Conservation (phyloP, 2,113 vertebrate species). For the Pelecanoides urinatrix region DNA sequence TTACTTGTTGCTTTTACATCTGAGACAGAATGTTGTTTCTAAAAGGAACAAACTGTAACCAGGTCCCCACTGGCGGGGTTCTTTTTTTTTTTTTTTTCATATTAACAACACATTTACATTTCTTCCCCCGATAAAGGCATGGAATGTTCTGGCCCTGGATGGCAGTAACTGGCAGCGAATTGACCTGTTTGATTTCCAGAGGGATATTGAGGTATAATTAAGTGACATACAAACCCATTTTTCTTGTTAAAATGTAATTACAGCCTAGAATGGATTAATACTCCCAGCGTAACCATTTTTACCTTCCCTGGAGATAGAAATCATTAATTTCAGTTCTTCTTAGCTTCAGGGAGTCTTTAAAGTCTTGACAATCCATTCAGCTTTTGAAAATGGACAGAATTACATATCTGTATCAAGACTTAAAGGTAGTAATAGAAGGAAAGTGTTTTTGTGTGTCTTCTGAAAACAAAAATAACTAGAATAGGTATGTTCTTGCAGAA, state of each 20-base stretch:
- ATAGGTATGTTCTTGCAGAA: background rate
- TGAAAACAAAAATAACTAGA: background rate
- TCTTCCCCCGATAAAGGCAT: slow-evolving; percentile 79
- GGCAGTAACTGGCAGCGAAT: slow-evolving; percentile 99
- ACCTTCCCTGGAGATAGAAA: slow-evolving; percentile 43
- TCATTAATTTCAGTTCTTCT: slow-evolving; percentile 38
- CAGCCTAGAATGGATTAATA: slow-evolving; percentile 22
- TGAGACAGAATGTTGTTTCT: background rate
- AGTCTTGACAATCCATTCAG: slow-evolving; percentile 24
- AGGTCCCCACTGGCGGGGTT: background rate
- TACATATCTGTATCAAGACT: background rate
- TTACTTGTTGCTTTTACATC: background rate
- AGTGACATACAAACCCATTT: slow-evolving; percentile 54
- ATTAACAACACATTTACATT: background rate
- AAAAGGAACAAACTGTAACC: background rate
- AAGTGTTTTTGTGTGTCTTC: background rate
- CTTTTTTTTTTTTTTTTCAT: background rate
- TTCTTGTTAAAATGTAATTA: slow-evolving; percentile 67
- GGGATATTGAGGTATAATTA: slow-evolving; percentile 93
- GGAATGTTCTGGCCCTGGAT: slow-evolving; percentile 97
- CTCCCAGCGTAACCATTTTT: slow-evolving; percentile 8
- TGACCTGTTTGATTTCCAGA: slow-evolving; percentile 99
- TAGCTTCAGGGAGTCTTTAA: background rate
- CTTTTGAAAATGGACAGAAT: slow-evolving; percentile 38
- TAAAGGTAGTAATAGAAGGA: background rate